phyloP scores from a whole-genome alignment of 2,797 vertebrate genomes.

The Chaunax sp. region DNA sequence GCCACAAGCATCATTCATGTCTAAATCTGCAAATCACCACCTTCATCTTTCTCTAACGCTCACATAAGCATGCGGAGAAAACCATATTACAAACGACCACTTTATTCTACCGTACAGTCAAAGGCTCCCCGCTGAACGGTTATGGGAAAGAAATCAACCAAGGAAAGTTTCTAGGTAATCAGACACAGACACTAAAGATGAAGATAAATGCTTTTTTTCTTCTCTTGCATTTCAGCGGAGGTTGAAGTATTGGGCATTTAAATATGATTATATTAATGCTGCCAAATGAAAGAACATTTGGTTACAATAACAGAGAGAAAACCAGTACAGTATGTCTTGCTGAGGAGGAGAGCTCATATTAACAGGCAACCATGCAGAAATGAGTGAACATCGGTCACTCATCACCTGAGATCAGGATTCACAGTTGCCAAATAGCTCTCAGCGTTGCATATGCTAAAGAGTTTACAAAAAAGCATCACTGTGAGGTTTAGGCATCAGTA shows the following conservation, averaged over 20 bases:
- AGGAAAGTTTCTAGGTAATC: constrained; percentile 17
- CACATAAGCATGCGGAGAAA: constrained; percentile 15
- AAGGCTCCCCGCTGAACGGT: constrained; percentile 17
- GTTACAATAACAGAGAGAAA: constrained; percentile 36
- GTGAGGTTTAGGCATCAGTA: constrained; percentile 45
- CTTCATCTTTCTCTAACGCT: constrained; percentile 18
- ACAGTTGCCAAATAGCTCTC: constrained; percentile 30
- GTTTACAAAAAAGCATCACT: constrained; percentile 42
- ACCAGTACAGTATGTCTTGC: constrained; percentile 27
- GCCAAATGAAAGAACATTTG: constrained; percentile 48
- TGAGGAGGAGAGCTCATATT: constrained; percentile 21
- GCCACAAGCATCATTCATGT: constrained; percentile 8
- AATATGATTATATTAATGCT: constrained; percentile 20
- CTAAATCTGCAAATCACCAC: constrained; percentile 15
- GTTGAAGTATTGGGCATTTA: constrained; percentile 42
- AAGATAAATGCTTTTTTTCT: constrained; percentile 43
- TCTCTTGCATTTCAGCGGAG: constrained; percentile 38
- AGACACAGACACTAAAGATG: constrained; percentile 5
- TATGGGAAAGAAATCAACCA: constrained; percentile 52
- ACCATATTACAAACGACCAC: constrained; percentile 7
- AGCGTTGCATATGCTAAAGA: constrained; percentile 20
- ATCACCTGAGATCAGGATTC: constrained; percentile 36
- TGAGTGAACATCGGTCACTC: constrained; percentile 29
- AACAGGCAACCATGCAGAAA: constrained; percentile 32
- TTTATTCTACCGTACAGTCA: neutral